Percentiles rank a stretch among this genome's conserved stretches.
phyloP scores from a whole-genome alignment of 37 sponge, comb jelly and placozoan genomes.

The Hexactinellida sp. region DNA sequence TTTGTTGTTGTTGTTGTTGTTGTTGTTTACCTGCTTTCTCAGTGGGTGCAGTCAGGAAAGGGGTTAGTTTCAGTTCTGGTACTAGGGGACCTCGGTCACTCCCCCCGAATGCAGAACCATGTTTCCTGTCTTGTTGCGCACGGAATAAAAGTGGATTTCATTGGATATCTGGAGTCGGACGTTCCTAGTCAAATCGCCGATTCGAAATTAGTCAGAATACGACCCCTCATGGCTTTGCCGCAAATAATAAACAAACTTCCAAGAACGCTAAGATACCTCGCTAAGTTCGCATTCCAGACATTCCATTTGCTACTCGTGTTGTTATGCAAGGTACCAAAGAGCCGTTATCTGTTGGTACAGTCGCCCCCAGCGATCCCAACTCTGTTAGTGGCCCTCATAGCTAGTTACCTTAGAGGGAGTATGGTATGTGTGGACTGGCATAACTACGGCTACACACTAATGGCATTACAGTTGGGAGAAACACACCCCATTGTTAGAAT shows the following conservation, averaged over 20 bases:
- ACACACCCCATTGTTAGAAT: slow-evolving; percentile 48
- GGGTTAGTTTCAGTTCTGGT: slow-evolving; percentile 69
- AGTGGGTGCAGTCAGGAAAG: slow-evolving; percentile 28
- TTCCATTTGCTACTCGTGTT: slow-evolving; percentile 40
- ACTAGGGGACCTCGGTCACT: slow-evolving; percentile 86
- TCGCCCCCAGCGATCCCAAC: slow-evolving; percentile 91
- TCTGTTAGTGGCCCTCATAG: slow-evolving; percentile 44
- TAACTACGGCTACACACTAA: slow-evolving; percentile 90
- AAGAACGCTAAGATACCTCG: background rate
- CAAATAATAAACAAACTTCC: background rate
- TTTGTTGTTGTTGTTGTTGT: background rate
- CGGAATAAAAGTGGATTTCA: slow-evolving; percentile 53
- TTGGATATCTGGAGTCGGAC: slow-evolving; percentile 62
- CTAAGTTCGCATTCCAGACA: slow-evolving; percentile 9
- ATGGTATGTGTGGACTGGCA: slow-evolving; percentile 90
- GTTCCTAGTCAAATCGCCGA: background rate
- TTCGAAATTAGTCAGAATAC: background rate
- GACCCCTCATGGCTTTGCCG: background rate
- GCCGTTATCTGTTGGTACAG: slow-evolving; percentile 30
- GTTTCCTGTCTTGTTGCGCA: slow-evolving; percentile 48
- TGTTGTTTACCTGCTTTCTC: background rate
- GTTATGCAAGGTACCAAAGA: slow-evolving; percentile 20
- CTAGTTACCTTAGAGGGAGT: slow-evolving; percentile 43
- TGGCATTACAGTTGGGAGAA: slow-evolving; percentile 49
- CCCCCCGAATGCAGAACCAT: slow-evolving; percentile 95